A percentile compares a stretch with the other conserved stretches of the same genome.
Evolutionary conservation across 2,888 invertebrate species (phyloP).

Genomic region (Drosophila tripunctata): DNA sequence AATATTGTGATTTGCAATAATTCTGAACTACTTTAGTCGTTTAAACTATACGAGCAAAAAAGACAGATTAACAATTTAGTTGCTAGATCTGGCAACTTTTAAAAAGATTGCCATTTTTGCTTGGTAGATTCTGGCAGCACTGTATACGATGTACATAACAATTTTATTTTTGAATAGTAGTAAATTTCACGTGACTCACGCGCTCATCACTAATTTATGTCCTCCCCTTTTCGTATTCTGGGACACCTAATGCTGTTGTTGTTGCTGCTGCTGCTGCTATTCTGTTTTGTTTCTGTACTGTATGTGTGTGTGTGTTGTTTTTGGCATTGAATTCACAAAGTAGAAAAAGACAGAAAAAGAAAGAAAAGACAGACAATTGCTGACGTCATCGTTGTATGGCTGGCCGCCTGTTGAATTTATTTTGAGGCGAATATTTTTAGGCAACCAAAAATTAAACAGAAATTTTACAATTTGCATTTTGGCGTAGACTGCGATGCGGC

Average conservation of each 20-base stretch:
- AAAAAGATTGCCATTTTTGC: no score
- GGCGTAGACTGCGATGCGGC: slow-evolving; percentile 39
- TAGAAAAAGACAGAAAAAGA: slow-evolving; percentile 27
- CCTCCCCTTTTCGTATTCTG: slow-evolving; percentile 18
- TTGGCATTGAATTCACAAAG: slow-evolving; percentile 66
- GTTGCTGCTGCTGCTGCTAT: no score
- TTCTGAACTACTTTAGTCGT: no score
- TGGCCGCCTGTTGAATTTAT: slow-evolving; percentile 48
- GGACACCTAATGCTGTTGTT: no score
- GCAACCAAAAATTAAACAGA: slow-evolving; percentile 39
- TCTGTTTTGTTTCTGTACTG: slow-evolving; percentile 6
- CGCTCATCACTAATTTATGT: slow-evolving; percentile 31
- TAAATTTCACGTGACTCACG: slow-evolving; percentile 8
- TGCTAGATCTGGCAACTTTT: no score
- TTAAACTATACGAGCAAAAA: no score
- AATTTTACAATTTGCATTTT: slow-evolving; percentile 49
- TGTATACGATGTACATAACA: no score
- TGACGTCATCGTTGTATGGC: slow-evolving; percentile 43
- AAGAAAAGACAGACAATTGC: no score
- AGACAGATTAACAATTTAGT: no score
- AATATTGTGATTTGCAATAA: no score
- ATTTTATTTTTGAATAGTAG: neutral
- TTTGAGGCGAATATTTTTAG: slow-evolving; percentile 39
- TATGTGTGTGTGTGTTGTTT: slow-evolving; percentile 19
- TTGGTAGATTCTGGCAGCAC: no score